A percentile compares a stretch with the other conserved stretches of the same genome.
phyloP scores from a whole-genome alignment of 2,113 vertebrate genomes.

The Callocephalon fimbriatum region DNA sequence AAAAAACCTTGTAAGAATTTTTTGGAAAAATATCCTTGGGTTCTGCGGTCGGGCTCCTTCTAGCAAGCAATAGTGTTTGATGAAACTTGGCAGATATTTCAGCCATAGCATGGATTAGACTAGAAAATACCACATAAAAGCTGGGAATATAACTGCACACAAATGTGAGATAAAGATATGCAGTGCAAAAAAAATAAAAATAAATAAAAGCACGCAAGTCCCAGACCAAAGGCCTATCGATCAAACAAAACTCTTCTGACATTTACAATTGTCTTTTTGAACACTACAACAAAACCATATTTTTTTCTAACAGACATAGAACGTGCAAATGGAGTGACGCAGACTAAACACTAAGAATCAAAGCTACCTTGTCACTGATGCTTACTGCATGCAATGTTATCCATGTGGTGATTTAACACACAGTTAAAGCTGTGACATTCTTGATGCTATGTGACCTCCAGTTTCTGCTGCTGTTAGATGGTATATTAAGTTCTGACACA shows the following conservation, averaged over 20 bases:
- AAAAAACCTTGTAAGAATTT: background rate
- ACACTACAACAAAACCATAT: background rate
- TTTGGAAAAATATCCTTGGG: background rate
- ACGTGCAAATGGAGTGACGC: background rate
- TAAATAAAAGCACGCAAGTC: background rate
- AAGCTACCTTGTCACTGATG: background rate
- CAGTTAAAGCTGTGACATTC: background rate
- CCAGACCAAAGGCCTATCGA: background rate
- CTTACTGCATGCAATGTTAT: background rate
- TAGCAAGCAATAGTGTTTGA: background rate
- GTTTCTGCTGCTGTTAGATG: background rate
- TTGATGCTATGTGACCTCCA: background rate
- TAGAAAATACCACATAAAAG: constrained; percentile 27
- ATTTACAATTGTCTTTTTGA: background rate
- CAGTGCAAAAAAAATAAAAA: background rate
- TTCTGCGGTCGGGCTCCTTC: background rate
- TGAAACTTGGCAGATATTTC: background rate
- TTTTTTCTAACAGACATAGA: background rate
- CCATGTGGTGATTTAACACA: background rate
- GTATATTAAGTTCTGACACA: background rate
- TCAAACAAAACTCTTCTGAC: constrained; percentile 1
- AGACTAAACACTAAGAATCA: background rate
- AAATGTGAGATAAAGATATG: constrained; percentile 1
- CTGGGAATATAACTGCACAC: background rate
- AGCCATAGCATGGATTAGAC: background rate